These are phyloP conservation scores for Sebastes cheni DNA, from an alignment of 2,797 vertebrate genomes.

Conservation along the genomic window DNA sequence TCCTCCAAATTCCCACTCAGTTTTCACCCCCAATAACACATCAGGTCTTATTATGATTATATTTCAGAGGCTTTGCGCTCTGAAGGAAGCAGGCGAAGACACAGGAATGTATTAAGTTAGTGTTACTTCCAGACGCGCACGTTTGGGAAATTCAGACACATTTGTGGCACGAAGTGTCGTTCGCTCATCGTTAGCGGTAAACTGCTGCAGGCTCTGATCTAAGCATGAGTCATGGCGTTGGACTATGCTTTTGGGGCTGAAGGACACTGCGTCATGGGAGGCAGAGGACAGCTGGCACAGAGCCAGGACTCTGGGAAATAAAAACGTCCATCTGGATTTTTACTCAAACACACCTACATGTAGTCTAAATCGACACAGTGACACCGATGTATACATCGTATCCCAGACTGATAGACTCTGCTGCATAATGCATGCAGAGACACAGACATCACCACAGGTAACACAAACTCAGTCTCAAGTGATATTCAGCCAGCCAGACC, in stretches of 20 bases:
- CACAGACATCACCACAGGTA: background rate
- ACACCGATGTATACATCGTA: slow-evolving; percentile 6
- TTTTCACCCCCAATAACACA: slow-evolving; percentile 46
- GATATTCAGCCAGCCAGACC: background rate
- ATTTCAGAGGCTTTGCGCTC: slow-evolving; percentile 29
- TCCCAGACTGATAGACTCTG: background rate
- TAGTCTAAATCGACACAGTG: background rate
- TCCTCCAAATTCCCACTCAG: slow-evolving; percentile 47
- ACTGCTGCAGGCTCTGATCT: slow-evolving; percentile 34
- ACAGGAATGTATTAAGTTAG: slow-evolving; percentile 7
- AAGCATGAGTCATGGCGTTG: slow-evolving; percentile 60
- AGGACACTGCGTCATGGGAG: slow-evolving; percentile 74
- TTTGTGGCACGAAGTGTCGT: slow-evolving; percentile 23
- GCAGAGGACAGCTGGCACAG: slow-evolving; percentile 63
- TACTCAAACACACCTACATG: slow-evolving; percentile 24
- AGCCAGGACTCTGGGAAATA: slow-evolving; percentile 55
- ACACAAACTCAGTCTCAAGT: background rate
- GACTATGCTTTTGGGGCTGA: slow-evolving; percentile 61
- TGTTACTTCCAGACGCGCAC: slow-evolving; percentile 4
- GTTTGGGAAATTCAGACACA: slow-evolving; percentile 20
- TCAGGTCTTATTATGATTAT: slow-evolving; percentile 24
- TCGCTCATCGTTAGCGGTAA: slow-evolving; percentile 25
- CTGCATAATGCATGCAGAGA: slow-evolving; percentile 17
- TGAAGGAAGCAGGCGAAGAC: slow-evolving; percentile 21
- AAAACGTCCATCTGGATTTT: slow-evolving; percentile 42